Evolutionary conservation across 2,888 invertebrate species (phyloP).

Genomic region (Myopa tessellatipennis): DNA sequence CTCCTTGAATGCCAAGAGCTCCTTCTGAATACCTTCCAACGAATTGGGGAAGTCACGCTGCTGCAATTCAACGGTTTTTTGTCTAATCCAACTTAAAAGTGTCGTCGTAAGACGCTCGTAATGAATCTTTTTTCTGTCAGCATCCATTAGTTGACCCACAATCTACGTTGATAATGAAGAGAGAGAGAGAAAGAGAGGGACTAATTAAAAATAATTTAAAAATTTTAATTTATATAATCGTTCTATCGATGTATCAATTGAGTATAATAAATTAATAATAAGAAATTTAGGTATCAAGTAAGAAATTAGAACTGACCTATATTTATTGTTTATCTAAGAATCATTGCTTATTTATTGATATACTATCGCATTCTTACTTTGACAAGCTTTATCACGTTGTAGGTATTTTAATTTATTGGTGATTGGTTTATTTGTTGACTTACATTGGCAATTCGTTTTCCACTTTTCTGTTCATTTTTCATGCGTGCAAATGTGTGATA

Average conservation of each 20-base stretch:
- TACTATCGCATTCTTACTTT: no score
- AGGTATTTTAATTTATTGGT: no score
- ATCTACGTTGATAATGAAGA: conserved; percentile 73
- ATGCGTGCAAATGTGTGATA: conserved; percentile 99
- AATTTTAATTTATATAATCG: no score
- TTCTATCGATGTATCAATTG: no score
- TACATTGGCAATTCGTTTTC: conserved; percentile 96
- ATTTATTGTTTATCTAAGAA: no score
- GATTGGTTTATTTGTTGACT: conserved; percentile 57
- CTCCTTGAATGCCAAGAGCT: conserved; percentile 90
- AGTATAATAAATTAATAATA: no score
- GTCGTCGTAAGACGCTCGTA: conserved; percentile 88
- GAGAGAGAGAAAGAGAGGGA: no score
- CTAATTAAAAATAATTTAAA: no score
- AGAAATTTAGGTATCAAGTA: no score
- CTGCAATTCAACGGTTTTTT: conserved; percentile 84
- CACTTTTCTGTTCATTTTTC: conserved; percentile 99
- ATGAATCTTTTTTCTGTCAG: conserved; percentile 89
- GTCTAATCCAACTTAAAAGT: conserved; percentile 92
- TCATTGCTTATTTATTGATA: no score
- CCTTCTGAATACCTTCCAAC: conserved; percentile 92
- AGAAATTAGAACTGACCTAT: no score
- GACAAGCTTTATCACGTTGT: no score
- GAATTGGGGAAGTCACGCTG: conserved; percentile 93
- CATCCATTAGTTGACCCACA: conserved; percentile 94